These are phyloP conservation scores for Leistus spinibarbis DNA, from an alignment of 2,888 invertebrate species.

Conservation along the genomic window DNA sequence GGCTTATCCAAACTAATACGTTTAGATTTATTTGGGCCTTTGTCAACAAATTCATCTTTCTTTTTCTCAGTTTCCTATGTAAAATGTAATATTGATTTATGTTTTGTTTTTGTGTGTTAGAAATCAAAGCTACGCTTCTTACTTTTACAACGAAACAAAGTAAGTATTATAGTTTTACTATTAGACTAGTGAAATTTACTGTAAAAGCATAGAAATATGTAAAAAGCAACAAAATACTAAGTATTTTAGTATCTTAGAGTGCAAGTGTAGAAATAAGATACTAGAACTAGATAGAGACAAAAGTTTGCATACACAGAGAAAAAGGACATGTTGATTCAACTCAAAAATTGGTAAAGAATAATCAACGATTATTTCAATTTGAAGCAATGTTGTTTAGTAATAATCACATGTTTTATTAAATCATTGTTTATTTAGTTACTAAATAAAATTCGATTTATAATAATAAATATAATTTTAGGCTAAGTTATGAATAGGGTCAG, in stretches of 20 bases:
- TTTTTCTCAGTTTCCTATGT: constrained; percentile 48
- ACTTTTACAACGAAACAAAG: background rate
- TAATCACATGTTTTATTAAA: too few species aligned
- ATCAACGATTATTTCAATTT: too few species aligned
- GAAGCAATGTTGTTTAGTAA: too few species aligned
- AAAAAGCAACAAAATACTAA: background rate
- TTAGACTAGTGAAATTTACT: background rate
- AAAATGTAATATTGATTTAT: constrained; percentile 26
- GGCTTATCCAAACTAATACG: constrained; percentile 35
- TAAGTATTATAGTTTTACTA: background rate
- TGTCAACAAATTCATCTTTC: constrained; percentile 45
- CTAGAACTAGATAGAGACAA: background rate
- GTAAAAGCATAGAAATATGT: background rate
- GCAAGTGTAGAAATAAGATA: background rate
- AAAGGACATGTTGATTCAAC: background rate
- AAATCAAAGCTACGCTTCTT: background rate
- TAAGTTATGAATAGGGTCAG: too few species aligned
- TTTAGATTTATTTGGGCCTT: constrained; percentile 45
- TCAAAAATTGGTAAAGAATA: too few species aligned
- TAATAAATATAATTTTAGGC: too few species aligned
- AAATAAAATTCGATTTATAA: too few species aligned
- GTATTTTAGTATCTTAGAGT: background rate
- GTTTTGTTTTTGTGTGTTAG: constrained; percentile 11
- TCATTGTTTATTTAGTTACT: too few species aligned
- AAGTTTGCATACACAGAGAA: background rate